These are phyloP conservation scores for Pterobdella sp. DNA, from an alignment of 2,888 invertebrate genomes.

Conservation along the genomic window DNA sequence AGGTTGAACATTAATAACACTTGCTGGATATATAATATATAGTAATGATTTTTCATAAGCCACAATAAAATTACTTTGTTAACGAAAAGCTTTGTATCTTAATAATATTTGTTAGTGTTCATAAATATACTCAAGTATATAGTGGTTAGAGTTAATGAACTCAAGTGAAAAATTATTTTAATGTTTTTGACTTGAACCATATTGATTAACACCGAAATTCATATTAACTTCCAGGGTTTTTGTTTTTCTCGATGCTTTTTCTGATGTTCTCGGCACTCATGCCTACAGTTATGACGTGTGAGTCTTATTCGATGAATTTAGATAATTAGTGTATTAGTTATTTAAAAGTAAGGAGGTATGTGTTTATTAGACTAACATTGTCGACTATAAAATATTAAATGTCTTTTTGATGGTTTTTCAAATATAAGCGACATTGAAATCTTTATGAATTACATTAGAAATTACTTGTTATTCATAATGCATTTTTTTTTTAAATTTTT, in stretches of 20 bases:
- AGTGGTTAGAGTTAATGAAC: no score
- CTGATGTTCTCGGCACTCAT: slow-evolving; percentile 88
- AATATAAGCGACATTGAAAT: no score
- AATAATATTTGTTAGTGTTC: neutral
- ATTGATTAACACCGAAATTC: slow-evolving; percentile 20
- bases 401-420: no score
- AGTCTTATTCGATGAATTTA: slow-evolving; percentile 53
- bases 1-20: slow-evolving; percentile 71
- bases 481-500: no score
- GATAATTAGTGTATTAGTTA: neutral
- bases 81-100: no score
- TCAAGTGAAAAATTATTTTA: neutral
- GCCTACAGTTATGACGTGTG: slow-evolving; percentile 87
- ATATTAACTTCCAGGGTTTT: slow-evolving; percentile 27
- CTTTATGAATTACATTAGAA: no score
- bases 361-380: no score
- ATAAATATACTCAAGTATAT: neutral
- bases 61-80: no score
- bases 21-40: no score
- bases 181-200: neutral
- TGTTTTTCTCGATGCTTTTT: slow-evolving; percentile 71
- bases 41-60: no score
- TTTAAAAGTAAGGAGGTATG: neutral
- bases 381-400: neutral
- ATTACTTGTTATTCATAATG: no score